Base-by-base conservation (phyloP, 2,113 vertebrate species). In the Lucifuga dentata region DNA sequence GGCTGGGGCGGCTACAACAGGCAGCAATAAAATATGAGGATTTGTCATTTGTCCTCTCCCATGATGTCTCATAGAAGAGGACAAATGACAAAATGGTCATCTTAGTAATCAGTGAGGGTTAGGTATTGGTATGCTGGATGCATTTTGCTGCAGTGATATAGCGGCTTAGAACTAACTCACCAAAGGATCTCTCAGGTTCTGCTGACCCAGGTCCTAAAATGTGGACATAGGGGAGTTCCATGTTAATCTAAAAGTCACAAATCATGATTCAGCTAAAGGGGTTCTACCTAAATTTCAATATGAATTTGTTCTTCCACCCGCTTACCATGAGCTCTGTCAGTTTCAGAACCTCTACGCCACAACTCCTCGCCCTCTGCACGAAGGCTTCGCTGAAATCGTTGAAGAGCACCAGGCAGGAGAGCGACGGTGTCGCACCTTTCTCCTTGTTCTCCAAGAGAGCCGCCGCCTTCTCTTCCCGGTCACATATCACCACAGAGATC, bases 1-100 rank as follows among this genome's bases (percentile, higher is more conserved):
- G 97, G 94, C 74, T 91, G 89, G 82, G 97, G 96, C 76, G 95
- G 95, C 97, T 99, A 66, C 15, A 64, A 83, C 63, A 68, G 65
- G 83, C 64, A 57, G 70, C 73, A 73, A 80, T 52, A 65, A 74
- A 85, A 84, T n/a, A 86, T 61, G 73, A 85, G 49, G 76, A 78
- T 44, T 73, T 73, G 81, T 88, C 64, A 73, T 65, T 53, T 61
- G 56, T 44, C 77, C 64, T 75, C 87, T 85, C 80, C 71, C 70
- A 90, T 86, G 73, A 88, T 19, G 78, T 81, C 79, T 66, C 80
- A 78, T 53, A 51, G 53, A 78, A 86, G 78, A 78, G 76, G 58
- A n/a, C 70, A 60, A 68, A 73, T 56, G 26, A 74, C 51, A 69
- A 75, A 77, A 63, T 76, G 70, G 66, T 77, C 74, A 78, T 35